phyloP scores from a whole-genome alignment of 2,888 invertebrate genomes.

The Papilio gigon region DNA sequence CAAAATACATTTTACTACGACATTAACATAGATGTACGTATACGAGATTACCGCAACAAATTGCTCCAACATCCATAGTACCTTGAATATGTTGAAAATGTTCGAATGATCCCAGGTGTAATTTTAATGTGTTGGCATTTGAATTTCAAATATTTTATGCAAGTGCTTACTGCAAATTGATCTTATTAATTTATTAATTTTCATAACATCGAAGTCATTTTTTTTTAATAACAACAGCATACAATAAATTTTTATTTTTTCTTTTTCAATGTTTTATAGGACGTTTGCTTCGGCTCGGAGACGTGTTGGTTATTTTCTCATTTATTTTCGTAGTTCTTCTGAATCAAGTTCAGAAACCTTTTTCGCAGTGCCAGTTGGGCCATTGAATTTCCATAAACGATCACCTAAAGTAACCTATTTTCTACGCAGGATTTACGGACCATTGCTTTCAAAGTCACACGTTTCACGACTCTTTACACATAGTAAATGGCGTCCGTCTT shows the following conservation, averaged over 20 bases:
- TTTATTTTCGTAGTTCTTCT: slow-evolving; percentile 4
- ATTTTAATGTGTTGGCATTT: neutral
- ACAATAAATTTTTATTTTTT: neutral
- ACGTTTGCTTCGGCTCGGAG: neutral
- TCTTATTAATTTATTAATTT: neutral
- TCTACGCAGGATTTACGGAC: slow-evolving; percentile 33
- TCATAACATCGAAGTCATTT: neutral
- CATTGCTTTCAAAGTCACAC: slow-evolving; percentile 31
- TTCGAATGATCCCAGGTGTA: neutral
- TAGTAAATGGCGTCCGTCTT: slow-evolving; percentile 18
- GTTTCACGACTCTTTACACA: slow-evolving; percentile 33
- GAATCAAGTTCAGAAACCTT: slow-evolving; percentile 26
- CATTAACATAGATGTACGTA: slow-evolving; percentile 22
- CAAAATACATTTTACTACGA: slow-evolving; percentile 26
- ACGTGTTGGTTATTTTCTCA: slow-evolving; percentile 9
- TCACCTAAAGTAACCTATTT: slow-evolving; percentile 24
- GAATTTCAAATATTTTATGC: neutral
- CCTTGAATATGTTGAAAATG: slow-evolving; percentile 11
- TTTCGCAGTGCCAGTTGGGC: slow-evolving; percentile 3
- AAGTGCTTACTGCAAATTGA: neutral
- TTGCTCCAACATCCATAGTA: neutral
- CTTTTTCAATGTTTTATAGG: neutral
- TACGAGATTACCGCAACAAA: slow-evolving; percentile 17
- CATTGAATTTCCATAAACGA: slow-evolving; percentile 8
- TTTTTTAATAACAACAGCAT: neutral